phyloP scores from a whole-genome alignment of 2,888 invertebrate genomes.

The Bursaphelenchus okinawaensis region DNA sequence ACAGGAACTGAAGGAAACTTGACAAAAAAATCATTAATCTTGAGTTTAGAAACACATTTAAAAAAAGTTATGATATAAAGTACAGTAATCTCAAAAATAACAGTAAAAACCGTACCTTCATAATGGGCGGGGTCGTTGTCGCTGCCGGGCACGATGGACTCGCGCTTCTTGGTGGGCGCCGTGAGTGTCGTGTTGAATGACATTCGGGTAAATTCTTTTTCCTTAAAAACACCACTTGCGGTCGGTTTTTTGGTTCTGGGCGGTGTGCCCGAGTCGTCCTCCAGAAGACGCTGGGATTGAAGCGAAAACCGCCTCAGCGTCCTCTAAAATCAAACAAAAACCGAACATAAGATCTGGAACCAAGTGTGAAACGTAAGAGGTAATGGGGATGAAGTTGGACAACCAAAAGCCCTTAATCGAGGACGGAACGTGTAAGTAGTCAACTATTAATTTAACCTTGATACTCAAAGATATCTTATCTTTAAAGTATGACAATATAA shows the following conservation, averaged over 20 bases:
- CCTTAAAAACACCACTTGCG: slow-evolving; percentile 33
- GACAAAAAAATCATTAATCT: no score
- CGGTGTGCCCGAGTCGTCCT: slow-evolving; percentile 14
- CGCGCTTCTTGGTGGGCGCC: slow-evolving; percentile 5
- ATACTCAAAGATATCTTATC: not conserved
- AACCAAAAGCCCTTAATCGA: not conserved
- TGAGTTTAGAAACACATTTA: no score
- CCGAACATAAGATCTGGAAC: not conserved
- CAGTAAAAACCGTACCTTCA: not conserved
- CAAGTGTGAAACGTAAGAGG: not conserved
- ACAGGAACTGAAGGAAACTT: no score
- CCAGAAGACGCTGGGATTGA: slow-evolving; percentile 22
- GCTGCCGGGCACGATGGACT: slow-evolving; percentile 4
- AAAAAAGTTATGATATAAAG: no score
- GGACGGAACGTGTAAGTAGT: not conserved
- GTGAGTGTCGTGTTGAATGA: slow-evolving; percentile 42
- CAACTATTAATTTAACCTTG: no score
- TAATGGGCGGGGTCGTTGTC: not conserved
- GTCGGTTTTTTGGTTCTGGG: slow-evolving; percentile 6
- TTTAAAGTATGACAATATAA: no score
- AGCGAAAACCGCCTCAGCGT: slow-evolving; percentile 22
- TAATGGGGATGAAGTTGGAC: not conserved
- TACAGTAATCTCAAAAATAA: no score
- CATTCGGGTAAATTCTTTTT: slow-evolving; percentile 50
- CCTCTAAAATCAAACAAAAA: slow-evolving; percentile 15